Evolutionary conservation across 2,797 vertebrate genomes (phyloP).

Genomic region (Phaenicophaeus curvirostris): DNA sequence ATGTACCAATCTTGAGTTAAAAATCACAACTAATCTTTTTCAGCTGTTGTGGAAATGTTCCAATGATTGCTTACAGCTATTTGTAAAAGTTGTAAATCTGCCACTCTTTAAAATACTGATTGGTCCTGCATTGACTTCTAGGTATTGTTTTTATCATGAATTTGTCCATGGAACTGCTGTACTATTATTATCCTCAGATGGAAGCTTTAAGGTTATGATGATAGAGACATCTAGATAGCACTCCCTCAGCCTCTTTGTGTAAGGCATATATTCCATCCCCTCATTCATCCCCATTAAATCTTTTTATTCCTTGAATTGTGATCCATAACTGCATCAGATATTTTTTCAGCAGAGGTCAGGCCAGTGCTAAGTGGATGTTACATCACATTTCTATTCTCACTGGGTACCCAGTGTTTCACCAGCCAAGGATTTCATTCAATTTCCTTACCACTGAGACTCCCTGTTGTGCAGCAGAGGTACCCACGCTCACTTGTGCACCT

Average conservation of each 20-base stretch:
- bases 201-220: neutral
- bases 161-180: neutral
- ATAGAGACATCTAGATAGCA: neutral
- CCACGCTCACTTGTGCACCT: rapidly evolving
- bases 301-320: neutral
- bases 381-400: neutral
- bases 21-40: neutral
- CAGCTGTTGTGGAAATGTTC: neutral
- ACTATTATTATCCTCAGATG: neutral
- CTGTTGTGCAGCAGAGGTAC: neutral
- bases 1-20: neutral
- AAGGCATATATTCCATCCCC: neutral
- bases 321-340: neutral
- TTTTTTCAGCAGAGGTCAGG: neutral
- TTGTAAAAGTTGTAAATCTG: neutral
- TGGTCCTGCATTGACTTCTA: neutral
- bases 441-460: rapidly evolving
- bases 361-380: neutral
- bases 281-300: neutral
- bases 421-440: neutral
- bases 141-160: neutral
- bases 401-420: neutral
- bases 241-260: neutral
- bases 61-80: neutral
- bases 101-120: neutral